phyloP scores from a whole-genome alignment of 2,113 vertebrate species.

The Eudyptes chrysolophus region DNA sequence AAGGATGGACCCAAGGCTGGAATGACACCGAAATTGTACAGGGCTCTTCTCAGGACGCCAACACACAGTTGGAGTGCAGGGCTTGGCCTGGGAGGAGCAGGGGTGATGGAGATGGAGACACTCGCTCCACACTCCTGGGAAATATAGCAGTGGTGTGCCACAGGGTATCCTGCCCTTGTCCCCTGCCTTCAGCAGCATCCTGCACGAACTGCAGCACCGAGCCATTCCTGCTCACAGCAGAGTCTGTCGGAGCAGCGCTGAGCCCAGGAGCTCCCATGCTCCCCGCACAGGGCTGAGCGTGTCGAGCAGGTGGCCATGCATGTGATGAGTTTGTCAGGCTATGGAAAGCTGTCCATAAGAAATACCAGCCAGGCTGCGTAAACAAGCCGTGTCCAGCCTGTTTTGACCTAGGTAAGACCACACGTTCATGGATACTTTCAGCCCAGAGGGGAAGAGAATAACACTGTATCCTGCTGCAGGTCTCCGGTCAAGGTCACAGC shows the following conservation, averaged over 20 bases:
- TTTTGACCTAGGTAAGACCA: background rate
- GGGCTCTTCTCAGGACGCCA: background rate
- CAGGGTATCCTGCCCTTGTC: accelerated
- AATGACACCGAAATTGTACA: background rate
- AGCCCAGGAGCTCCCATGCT: accelerated
- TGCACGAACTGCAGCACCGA: accelerated
- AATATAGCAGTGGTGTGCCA: background rate
- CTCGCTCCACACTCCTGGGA: background rate
- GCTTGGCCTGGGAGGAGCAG: background rate
- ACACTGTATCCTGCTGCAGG: background rate
- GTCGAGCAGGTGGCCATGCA: background rate
- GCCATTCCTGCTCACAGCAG: background rate
- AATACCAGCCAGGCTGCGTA: background rate
- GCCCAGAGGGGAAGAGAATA: background rate
- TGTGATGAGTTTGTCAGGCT: background rate
- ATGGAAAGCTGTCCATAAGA: background rate
- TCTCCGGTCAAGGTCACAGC: background rate
- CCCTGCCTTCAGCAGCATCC: background rate
- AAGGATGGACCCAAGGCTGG: background rate
- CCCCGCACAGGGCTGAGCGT: accelerated
- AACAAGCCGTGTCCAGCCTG: accelerated
- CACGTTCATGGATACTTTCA: accelerated
- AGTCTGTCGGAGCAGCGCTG: accelerated
- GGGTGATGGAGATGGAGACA: background rate
- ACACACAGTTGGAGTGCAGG: background rate